phyloP scores from a whole-genome alignment of 2,888 invertebrate genomes.

The Drosophila trichaetosa region DNA sequence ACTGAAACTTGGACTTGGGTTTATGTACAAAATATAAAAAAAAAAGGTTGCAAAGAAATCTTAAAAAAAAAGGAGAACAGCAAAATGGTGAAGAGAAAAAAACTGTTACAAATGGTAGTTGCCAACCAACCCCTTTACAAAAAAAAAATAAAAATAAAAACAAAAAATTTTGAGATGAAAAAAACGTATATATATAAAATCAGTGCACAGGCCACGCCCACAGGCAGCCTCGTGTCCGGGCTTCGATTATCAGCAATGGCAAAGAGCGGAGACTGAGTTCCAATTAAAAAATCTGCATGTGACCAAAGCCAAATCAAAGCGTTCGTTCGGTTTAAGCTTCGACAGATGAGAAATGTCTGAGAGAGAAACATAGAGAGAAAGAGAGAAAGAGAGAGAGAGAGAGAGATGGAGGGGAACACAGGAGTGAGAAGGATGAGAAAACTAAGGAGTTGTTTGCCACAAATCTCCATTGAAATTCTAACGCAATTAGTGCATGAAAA shows the following conservation, averaged over 20 bases:
- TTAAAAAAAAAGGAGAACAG: slow-evolving; percentile 19
- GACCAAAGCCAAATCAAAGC: slow-evolving; percentile 73
- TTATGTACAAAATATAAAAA: slow-evolving; percentile 56
- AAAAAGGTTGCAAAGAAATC: slow-evolving; percentile 64
- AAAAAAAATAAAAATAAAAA: slow-evolving; percentile 28
- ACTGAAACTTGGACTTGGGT: slow-evolving; percentile 61
- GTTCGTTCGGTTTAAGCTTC: slow-evolving; percentile 34
- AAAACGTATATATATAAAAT: slow-evolving; percentile 31
- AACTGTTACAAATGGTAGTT: slow-evolving; percentile 62
- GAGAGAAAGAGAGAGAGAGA: not conserved
- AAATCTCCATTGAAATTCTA: slow-evolving; percentile 71
- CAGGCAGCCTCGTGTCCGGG: slow-evolving; percentile 7
- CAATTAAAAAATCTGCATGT: slow-evolving; percentile 77
- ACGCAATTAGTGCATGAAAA: slow-evolving; percentile 80
- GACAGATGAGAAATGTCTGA: not conserved
- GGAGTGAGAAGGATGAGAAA: too few species aligned
- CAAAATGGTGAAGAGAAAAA: slow-evolving; percentile 15
- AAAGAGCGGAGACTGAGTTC: slow-evolving; percentile 51
- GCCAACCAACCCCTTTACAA: slow-evolving; percentile 49
- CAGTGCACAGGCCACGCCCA: slow-evolving; percentile 42
- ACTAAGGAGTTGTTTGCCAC: not conserved
- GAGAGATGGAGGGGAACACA: not conserved
- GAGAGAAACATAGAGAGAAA: too few species aligned
- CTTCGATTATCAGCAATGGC: slow-evolving; percentile 52
- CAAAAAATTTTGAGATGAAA: slow-evolving; percentile 2